Evolutionary conservation across 1,140 invertebrate species (phyloP).

Genomic region (Bombus haemorrhoidalis): DNA sequence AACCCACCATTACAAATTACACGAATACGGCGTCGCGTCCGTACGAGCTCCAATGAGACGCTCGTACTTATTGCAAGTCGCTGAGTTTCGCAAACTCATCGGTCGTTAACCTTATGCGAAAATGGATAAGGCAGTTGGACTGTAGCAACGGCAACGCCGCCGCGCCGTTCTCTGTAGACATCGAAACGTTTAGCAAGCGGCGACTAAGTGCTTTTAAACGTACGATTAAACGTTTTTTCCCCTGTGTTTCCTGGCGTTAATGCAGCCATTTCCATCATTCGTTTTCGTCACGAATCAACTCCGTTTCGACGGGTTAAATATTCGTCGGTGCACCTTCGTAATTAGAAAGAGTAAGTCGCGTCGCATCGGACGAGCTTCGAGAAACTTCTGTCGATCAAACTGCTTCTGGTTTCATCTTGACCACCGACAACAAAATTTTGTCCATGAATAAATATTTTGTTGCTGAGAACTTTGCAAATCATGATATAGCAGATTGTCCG

Average conservation of each 20-base stretch:
- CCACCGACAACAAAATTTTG: neutral
- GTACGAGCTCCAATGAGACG: slow-evolving; percentile 21
- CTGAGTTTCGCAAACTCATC: slow-evolving; percentile 52
- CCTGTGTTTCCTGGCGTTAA: neutral
- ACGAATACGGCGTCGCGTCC: neutral
- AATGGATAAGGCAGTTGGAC: slow-evolving; percentile 68
- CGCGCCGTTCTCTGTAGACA: slow-evolving; percentile 34
- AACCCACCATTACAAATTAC: slow-evolving; percentile 53
- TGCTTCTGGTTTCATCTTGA: neutral
- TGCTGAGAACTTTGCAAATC: neutral
- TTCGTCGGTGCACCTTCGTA: neutral
- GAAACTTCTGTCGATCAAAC: neutral
- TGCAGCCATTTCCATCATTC: neutral
- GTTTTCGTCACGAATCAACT: neutral
- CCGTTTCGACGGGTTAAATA: neutral
- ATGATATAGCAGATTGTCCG: neutral
- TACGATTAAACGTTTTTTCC: slow-evolving; percentile 20
- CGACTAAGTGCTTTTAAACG: slow-evolving; percentile 22
- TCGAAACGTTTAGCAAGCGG: neutral
- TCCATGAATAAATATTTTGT: neutral
- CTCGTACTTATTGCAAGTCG: neutral
- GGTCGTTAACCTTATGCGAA: slow-evolving; percentile 72
- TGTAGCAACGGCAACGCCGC: slow-evolving; percentile 58
- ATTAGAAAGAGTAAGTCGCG: neutral
- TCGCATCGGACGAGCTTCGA: too few species aligned